phyloP scores from a whole-genome alignment of 2,888 invertebrate species.

The Chymomyza fuscimana region DNA sequence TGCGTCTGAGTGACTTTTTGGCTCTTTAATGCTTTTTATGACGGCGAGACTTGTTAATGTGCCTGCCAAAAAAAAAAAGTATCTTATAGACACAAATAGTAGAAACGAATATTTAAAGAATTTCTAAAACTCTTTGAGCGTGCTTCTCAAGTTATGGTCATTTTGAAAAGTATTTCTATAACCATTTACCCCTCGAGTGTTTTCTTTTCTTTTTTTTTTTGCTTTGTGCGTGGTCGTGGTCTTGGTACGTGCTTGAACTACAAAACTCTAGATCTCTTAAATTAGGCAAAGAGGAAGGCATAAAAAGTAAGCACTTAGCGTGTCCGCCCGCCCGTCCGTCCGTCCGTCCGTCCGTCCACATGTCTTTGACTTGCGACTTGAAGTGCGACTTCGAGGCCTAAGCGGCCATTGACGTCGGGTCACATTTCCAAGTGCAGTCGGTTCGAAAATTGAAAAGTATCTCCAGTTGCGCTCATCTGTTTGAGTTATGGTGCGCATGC shows the following conservation, averaged over 20 bases:
- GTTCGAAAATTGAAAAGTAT: slow-evolving; percentile 51
- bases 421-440: slow-evolving; percentile 47
- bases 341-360: neutral
- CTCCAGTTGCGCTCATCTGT: slow-evolving; percentile 46
- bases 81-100: neutral
- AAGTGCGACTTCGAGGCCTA: slow-evolving; percentile 3
- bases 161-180: slow-evolving; percentile 52
- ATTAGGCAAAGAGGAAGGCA: slow-evolving; percentile 53
- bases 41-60: slow-evolving; percentile 60
- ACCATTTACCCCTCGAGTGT: slow-evolving; percentile 42
- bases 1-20: slow-evolving; percentile 28
- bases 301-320: slow-evolving; percentile 6
- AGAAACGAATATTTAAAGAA: neutral
- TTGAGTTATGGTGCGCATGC: slow-evolving; percentile 70
- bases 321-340: neutral
- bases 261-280: slow-evolving; percentile 63
- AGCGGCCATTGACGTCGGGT: slow-evolving; percentile 31
- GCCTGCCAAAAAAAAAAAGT: neutral
- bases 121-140: neutral
- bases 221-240: slow-evolving; percentile 36
- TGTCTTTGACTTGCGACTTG: slow-evolving; percentile 4
- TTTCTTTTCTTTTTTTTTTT: slow-evolving; percentile 3
- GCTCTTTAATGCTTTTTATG: slow-evolving; percentile 51
- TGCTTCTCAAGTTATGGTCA: slow-evolving; percentile 28
- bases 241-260: slow-evolving; percentile 70